Evolutionary conservation across 1,140 invertebrate species (phyloP).

Genomic region (Orius laevigatus): DNA sequence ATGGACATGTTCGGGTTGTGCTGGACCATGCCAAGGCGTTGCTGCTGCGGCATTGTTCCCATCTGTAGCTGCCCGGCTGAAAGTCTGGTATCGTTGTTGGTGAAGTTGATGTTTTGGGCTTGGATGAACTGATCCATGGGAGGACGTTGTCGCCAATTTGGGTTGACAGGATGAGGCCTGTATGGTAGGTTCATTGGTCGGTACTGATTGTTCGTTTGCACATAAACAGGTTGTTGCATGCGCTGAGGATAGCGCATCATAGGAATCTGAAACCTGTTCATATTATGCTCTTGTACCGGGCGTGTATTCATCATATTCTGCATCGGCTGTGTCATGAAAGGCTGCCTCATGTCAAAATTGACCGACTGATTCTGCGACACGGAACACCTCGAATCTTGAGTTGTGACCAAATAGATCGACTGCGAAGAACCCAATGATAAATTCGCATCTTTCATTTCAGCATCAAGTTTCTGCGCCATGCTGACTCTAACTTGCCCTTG

Average conservation of each 20-base stretch:
- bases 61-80: conserved; percentile 24
- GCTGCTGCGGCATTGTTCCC: conserved; percentile 22
- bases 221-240: conserved; percentile 28
- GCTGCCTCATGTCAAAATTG: conserved; percentile 49
- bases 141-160: conserved; percentile 44
- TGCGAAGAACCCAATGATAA: conserved; percentile 61
- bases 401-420: conserved; percentile 51
- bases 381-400: conserved; percentile 38
- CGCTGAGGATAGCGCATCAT: not conserved
- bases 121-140: conserved; percentile 9
- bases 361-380: conserved; percentile 67
- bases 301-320: conserved; percentile 26
- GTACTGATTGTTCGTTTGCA: conserved; percentile 40
- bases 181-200: conserved; percentile 47
- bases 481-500: conserved; percentile 33
- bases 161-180: conserved; percentile 37
- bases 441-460: conserved; percentile 40
- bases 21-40: conserved; percentile 9
- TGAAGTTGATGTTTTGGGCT: conserved; percentile 16
- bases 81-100: conserved; percentile 24
- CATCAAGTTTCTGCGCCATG: conserved; percentile 56
- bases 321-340: conserved; percentile 7
- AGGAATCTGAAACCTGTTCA: conserved; percentile 8
- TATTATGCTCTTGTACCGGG: conserved; percentile 26
- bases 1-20: conserved; percentile 14